Percentiles rank a stretch among this genome's conserved stretches.
These are phyloP conservation scores for Venustoraphidia nigricollis DNA, from an alignment of 2,888 invertebrate species.

Conservation along the genomic window DNA sequence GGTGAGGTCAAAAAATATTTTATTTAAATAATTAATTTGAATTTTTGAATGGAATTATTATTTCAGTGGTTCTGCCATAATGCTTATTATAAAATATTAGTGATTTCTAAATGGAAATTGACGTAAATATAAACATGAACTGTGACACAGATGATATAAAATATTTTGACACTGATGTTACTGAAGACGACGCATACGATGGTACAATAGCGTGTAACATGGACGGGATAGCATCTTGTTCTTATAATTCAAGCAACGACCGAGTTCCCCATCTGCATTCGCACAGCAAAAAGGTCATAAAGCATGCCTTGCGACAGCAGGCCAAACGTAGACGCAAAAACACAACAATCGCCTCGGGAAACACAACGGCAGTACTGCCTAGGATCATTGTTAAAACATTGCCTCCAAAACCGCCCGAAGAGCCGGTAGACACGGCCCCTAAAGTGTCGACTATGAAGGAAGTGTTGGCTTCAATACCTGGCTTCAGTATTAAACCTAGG, in stretches of 20 bases:
- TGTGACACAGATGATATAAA: constrained; percentile 12
- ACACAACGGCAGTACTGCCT: constrained; percentile 48
- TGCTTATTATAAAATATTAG: background rate
- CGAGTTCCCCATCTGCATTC: constrained; percentile 17
- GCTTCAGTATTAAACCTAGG: constrained; percentile 68
- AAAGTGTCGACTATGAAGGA: constrained; percentile 74
- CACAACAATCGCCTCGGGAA: constrained; percentile 46
- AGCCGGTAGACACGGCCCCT: constrained; percentile 26
- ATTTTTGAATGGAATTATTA: background rate
- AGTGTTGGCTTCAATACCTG: constrained; percentile 75
- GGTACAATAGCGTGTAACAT: background rate
- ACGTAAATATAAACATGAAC: constrained; percentile 24
- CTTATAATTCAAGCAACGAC: constrained; percentile 4
- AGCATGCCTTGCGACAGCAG: constrained; percentile 60
- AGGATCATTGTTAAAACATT: constrained; percentile 71
- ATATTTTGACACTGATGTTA: no score
- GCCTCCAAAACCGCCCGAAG: constrained; percentile 44
- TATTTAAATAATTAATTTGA: background rate
- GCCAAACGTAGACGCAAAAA: constrained; percentile 69
- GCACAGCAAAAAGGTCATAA: constrained; percentile 50
- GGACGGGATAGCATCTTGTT: constrained; percentile 6
- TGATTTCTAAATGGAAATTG: constrained; percentile 26
- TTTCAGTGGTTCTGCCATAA: background rate
- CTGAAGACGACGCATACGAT: no score
- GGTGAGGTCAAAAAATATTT: constrained; percentile 3